A percentile compares a stretch with the other conserved stretches of the same genome.
Conservation (phyloP, 2,113 vertebrate genomes). For the Oncorhynchus mykiss region DNA sequence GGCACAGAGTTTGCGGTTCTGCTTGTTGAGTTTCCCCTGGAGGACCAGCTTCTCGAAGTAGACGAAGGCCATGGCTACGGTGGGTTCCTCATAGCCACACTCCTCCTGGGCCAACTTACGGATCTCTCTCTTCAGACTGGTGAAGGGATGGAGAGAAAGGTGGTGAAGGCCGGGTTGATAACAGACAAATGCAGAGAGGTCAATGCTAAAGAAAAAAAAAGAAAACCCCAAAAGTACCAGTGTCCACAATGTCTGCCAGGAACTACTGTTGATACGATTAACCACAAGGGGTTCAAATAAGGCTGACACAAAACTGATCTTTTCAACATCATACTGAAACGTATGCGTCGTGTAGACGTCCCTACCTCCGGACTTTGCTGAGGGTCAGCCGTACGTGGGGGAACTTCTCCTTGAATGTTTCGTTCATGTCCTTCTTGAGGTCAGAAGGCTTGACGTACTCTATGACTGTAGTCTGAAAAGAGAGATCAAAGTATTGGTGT, state of each 20-base stretch:
- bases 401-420: constrained; percentile 98
- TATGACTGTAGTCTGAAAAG: constrained; percentile 92
- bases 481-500: constrained; percentile 26
- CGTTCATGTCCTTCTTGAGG: constrained; percentile 99
- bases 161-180: not conserved
- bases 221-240: no score
- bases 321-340: not conserved
- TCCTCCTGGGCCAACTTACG: constrained; percentile 93
- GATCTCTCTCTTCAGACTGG: constrained; percentile 95
- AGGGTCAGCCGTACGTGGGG: constrained; percentile 95
- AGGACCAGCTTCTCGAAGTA: constrained; percentile 99
- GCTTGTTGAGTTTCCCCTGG: constrained; percentile 97
- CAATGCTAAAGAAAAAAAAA: not conserved
- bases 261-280: no score
- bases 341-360: not conserved
- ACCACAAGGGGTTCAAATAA: no score
- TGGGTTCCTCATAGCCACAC: constrained; percentile 92
- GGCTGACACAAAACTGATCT: no score
- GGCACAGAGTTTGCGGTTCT: constrained; percentile 97
- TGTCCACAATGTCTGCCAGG: no score
- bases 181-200: not conserved
- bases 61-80: constrained; percentile 97
- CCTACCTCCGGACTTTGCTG: constrained; percentile 97
- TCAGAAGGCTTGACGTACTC: constrained; percentile 98
- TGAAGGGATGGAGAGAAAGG: constrained; percentile 10